Conservation (phyloP, 2,113 vertebrate genomes). For the pig (Sus scrofa) region DNA sequence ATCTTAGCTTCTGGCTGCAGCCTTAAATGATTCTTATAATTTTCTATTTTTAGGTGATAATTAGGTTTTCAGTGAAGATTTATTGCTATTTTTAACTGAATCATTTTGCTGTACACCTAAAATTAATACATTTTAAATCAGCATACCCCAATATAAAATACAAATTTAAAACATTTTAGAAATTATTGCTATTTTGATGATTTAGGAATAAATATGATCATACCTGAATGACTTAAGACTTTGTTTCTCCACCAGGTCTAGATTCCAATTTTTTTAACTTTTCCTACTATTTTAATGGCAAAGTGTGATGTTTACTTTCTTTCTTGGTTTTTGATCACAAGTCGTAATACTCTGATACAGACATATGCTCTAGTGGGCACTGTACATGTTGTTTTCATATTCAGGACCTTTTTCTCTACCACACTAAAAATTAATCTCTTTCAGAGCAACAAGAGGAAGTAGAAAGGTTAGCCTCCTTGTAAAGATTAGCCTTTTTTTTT, state of each 20-base stretch:
- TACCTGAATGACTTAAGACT: conserved; percentile 14
- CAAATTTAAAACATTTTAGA: too few species aligned
- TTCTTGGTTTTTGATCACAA: background rate
- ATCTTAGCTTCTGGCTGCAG: background rate
- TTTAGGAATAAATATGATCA: conserved; percentile 16
- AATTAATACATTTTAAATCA: too few species aligned
- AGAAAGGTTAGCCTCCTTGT: conserved; percentile 42
- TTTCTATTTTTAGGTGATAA: conserved; percentile 7
- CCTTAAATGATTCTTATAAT: background rate
- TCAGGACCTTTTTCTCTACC: background rate
- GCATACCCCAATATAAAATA: too few species aligned
- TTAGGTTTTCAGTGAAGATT: conserved; percentile 47
- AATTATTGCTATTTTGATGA: background rate
- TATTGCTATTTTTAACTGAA: background rate
- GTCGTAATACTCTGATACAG: conserved; percentile 12
- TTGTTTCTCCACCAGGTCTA: conserved; percentile 23
- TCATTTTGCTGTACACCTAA: too few species aligned
- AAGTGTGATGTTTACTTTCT: conserved; percentile 46
- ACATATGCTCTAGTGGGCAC: background rate
- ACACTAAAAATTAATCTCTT: conserved; percentile 35
- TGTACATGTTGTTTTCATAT: conserved; percentile 23
- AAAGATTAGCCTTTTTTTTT: conserved; percentile 8
- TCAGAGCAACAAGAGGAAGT: conserved; percentile 39
- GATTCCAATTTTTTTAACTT: background rate
- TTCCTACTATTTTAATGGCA: conserved; percentile 40